Evolutionary conservation across 2,797 vertebrate genomes (phyloP).

Genomic region (Eurystomus glaucurus): DNA sequence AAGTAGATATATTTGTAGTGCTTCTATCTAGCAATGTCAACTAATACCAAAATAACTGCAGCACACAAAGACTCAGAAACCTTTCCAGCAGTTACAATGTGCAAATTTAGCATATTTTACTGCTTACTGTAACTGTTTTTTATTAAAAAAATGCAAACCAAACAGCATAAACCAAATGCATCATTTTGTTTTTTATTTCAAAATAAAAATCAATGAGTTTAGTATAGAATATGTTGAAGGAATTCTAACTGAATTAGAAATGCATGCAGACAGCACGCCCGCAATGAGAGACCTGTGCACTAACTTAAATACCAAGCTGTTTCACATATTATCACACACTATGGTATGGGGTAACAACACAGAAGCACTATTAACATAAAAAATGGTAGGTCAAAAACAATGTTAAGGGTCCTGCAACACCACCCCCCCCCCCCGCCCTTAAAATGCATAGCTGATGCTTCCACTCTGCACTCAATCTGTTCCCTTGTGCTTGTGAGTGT

Average conservation of each 20-base stretch:
- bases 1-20: conserved; percentile 31
- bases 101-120: background rate
- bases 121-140: background rate
- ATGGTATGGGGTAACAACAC: background rate
- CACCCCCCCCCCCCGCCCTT: background rate
- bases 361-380: conserved; percentile 3
- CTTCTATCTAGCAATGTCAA: conserved; percentile 36
- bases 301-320: background rate
- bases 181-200: background rate
- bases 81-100: conserved; percentile 3
- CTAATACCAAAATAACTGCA: conserved; percentile 58
- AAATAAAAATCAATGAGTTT: conserved; percentile 22
- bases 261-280: background rate
- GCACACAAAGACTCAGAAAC: conserved; percentile 29
- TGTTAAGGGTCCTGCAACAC: background rate
- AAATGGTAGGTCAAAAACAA: background rate
- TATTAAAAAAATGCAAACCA: background rate
- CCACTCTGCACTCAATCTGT: conserved; percentile 3
- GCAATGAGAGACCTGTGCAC: background rate
- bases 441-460: conserved; percentile 36
- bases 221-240: background rate
- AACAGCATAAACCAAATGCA: background rate
- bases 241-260: background rate
- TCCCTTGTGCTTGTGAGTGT: background rate
- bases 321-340: background rate